Percentiles rank a stretch among this genome's conserved stretches.
Evolutionary conservation across 2,888 invertebrate species (phyloP).

Genomic region (Melanostoma scalare): DNA sequence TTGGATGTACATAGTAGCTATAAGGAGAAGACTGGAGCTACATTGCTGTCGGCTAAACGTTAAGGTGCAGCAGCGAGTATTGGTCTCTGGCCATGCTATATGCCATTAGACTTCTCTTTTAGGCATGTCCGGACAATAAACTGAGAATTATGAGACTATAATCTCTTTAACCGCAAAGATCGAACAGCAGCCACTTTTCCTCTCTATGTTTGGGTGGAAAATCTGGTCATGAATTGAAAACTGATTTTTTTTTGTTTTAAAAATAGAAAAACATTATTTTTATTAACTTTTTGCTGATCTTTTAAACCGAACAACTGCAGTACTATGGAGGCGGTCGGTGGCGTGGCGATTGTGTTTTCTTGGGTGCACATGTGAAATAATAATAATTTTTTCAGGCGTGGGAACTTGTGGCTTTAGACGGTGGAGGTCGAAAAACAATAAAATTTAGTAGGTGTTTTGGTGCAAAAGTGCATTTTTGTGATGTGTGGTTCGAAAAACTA

Average conservation of each 20-base stretch:
- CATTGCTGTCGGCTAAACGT: conserved; percentile 6
- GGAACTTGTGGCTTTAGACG: conserved; percentile 55
- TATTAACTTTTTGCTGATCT: conserved; percentile 64
- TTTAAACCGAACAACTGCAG: conserved; percentile 32
- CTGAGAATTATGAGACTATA: conserved; percentile 72
- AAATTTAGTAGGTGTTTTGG: conserved; percentile 32
- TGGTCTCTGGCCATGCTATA: conserved; percentile 49
- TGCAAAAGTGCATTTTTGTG: conserved; percentile 48
- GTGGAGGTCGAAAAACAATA: conserved; percentile 23
- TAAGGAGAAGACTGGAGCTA: conserved; percentile 17
- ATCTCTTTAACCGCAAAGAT: conserved; percentile 55
- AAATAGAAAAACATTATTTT: conserved; percentile 67
- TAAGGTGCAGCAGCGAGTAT: conserved; percentile 34
- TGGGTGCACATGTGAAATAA: conserved; percentile 41
- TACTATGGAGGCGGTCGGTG: conserved; percentile 24
- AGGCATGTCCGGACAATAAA: conserved; percentile 73
- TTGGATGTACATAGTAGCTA: conserved; percentile 32
- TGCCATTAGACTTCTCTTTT: conserved; percentile 60
- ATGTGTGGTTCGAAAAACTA: conserved; percentile 3
- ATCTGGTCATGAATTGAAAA: conserved; percentile 55
- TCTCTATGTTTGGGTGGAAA: conserved; percentile 20
- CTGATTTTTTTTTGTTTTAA: conserved; percentile 62
- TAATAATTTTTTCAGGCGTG: conserved; percentile 62
- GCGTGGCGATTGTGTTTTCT: conserved; percentile 19
- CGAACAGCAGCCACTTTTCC: conserved; percentile 33